A percentile compares a stretch with the other conserved stretches of the same genome.
Conservation (phyloP, 2,888 invertebrate species). For the Anoplius nigerrimus region DNA sequence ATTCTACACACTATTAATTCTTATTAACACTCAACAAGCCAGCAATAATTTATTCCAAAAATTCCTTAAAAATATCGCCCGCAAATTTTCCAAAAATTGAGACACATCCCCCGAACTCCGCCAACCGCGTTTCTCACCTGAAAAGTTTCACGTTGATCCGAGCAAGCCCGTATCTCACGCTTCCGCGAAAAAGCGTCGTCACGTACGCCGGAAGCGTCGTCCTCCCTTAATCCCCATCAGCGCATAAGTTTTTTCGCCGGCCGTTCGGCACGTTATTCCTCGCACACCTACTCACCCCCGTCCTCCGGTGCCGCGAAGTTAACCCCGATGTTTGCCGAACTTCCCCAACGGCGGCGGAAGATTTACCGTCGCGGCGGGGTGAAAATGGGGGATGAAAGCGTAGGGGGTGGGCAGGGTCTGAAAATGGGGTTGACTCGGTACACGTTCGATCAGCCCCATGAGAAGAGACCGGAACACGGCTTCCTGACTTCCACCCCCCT, state of each 20-base stretch:
- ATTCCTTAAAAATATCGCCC: too few species aligned
- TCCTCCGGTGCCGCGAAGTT: constrained; percentile 26
- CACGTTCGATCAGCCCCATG: constrained; percentile 43
- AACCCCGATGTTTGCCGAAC: constrained; percentile 50
- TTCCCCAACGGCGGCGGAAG: constrained; percentile 26
- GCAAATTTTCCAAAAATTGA: too few species aligned
- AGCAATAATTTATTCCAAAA: too few species aligned
- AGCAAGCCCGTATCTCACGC: too few species aligned
- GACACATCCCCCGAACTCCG: too few species aligned
- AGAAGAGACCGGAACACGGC: constrained; percentile 4
- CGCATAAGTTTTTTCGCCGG: constrained; percentile 12
- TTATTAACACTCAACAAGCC: too few species aligned
- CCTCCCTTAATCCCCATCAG: constrained; percentile 38
- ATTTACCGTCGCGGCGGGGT: constrained; percentile 37
- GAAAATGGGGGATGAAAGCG: constrained; percentile 45
- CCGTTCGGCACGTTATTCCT: constrained; percentile 18
- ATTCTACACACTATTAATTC: too few species aligned
- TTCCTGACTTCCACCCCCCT: constrained; percentile 13
- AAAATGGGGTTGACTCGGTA: constrained; percentile 45
- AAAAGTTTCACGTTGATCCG: too few species aligned
- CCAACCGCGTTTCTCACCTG: too few species aligned
- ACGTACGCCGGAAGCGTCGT: not conserved
- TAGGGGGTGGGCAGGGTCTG: constrained; percentile 28
- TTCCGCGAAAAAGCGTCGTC: constrained; percentile 9
- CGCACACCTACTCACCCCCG: not conserved